Percentiles rank a stretch among this genome's conserved stretches.
phyloP scores from a whole-genome alignment of 2,888 invertebrate species.

The Leptinotarsa rubiginosa region DNA sequence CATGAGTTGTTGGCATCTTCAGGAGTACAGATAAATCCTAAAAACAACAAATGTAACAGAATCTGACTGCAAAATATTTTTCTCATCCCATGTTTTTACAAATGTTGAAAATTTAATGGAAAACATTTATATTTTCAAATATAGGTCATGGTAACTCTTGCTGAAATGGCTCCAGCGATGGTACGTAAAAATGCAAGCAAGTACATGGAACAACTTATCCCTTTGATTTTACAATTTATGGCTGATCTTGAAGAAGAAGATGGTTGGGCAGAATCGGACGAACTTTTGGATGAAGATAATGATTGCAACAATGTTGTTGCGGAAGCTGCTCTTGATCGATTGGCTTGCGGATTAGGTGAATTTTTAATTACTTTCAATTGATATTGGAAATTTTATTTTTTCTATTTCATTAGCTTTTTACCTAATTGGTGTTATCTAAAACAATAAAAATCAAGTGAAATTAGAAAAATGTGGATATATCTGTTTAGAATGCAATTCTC shows the following conservation, averaged over 20 bases:
- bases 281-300: constrained; percentile 91
- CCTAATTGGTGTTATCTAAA: too few relatives aligned
- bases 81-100: too few relatives aligned
- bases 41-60: too few relatives aligned
- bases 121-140: neutral
- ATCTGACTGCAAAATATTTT: too few relatives aligned
- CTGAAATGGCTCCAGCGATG: constrained; percentile 97
- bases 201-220: constrained; percentile 84
- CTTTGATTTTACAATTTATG: constrained; percentile 92
- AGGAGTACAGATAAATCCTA: too few relatives aligned
- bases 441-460: too few relatives aligned
- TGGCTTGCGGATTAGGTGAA: constrained; percentile 95
- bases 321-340: constrained; percentile 94
- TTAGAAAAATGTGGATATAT: too few relatives aligned
- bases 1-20: too few relatives aligned
- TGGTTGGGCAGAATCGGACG: constrained; percentile 89
- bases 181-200: constrained; percentile 91
- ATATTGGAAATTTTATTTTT: neutral
- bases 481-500: too few relatives aligned
- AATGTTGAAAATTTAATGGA: too few relatives aligned
- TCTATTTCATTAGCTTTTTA: too few relatives aligned
- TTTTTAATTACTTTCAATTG: neutral
- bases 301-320: constrained; percentile 96
- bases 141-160: constrained; percentile 81
- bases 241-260: constrained; percentile 93